Evolutionary conservation across 2,797 vertebrate genomes (phyloP).

Genomic region (Potorous gilbertii): DNA sequence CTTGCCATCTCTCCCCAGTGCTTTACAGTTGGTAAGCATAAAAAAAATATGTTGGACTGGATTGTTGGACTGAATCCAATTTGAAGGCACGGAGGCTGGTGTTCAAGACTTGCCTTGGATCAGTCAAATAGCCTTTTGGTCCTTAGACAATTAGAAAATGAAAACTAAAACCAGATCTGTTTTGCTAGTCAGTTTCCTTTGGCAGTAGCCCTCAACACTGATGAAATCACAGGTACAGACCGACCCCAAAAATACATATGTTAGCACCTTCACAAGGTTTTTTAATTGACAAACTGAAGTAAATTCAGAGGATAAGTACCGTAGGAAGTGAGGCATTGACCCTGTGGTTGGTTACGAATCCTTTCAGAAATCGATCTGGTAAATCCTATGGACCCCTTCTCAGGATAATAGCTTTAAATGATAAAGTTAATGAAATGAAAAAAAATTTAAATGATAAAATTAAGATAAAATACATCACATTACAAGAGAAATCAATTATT

Average conservation of each 20-base stretch:
- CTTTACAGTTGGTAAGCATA: too few relatives aligned
- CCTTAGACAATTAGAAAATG: not conserved
- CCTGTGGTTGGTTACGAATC: not conserved
- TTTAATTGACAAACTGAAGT: not conserved
- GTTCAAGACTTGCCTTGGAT: not conserved
- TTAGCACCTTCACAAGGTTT: not conserved
- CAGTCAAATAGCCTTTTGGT: not conserved
- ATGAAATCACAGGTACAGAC: not conserved
- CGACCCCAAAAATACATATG: not conserved
- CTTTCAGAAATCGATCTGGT: not conserved
- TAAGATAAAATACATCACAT: not conserved
- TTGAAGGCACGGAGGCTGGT: not conserved
- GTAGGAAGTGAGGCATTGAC: not conserved
- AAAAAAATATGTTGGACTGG: too few relatives aligned
- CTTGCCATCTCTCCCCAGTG: too few relatives aligned
- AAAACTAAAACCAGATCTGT: not conserved
- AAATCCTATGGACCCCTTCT: not conserved
- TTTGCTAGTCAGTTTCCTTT: not conserved
- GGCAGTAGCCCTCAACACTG: not conserved
- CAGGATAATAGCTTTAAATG: not conserved
- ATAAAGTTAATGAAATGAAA: too few relatives aligned
- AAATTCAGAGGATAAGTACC: not conserved
- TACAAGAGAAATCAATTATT: not conserved
- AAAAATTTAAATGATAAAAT: too few relatives aligned
- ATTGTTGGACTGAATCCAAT: not conserved